Base-by-base conservation (phyloP, 1,140 invertebrate genomes). In the Phocides pigmalion region DNA sequence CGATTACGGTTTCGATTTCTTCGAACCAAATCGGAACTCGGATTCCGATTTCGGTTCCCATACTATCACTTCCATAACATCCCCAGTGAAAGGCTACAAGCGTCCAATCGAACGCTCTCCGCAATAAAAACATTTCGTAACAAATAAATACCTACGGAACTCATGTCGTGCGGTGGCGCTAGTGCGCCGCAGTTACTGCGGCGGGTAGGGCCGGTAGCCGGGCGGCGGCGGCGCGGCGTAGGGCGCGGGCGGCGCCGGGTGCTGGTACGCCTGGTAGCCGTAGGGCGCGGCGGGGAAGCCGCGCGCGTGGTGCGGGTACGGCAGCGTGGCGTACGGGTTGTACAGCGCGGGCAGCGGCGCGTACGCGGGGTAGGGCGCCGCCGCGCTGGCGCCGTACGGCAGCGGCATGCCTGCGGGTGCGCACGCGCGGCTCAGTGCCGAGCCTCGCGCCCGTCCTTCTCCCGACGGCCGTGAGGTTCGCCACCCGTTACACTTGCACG, bases 281-380 rank as follows among this genome's bases (percentile, higher is more conserved):
- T 89, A 90, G 68, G 76, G 53, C 71, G 76, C 74, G 73, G 76
- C 66, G 47, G 74, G 79, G 58, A 68, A 50, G 75, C 20, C 20
- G 20, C 71, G 92, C 84, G 89, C 74, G 91, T 92, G 94, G 75
- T 93, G 85, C 70, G 95, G 94, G 88, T 96, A 96, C 16, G 95
- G 94, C 84, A 96, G 93, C 54, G 95, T 96, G 63, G 95, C 96
- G 86, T 97, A 97, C 22, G 97, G 97, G 93, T 97, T 97, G 83
- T 97, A 98, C 20, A 95, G 93, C 62, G 94, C 92, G 1, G 97
- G 97, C 95, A 98, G 95, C 3, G 96, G 96, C 16, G 95, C 82
- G 42, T 96, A 95, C 90, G 97, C 96, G 22, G 95, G 95, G 95
- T 64, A 94, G 83, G 66, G 74, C 2, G 92, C 87, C 3, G 93